Base-by-base conservation (phyloP, 1,140 invertebrate species). In the Bombus haemorrhoidalis region DNA sequence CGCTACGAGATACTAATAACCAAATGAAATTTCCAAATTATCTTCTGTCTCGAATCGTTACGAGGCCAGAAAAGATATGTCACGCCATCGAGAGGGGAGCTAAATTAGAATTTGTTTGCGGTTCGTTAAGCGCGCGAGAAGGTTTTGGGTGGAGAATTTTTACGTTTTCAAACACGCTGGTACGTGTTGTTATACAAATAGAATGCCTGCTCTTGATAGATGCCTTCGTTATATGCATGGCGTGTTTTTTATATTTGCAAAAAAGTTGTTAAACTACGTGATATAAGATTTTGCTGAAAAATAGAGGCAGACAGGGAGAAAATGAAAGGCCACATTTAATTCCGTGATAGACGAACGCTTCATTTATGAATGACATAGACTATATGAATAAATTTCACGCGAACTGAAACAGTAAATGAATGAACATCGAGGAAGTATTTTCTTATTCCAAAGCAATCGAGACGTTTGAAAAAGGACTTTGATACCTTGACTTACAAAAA, bases 61-160 rank as follows among this genome's bases (percentile, higher is more conserved):
- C 59, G 32, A 66, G 13, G 5, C n/a, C n/a, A n/a, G n/a, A 5
- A 32, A 8, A 15, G n/a, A 32, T 32, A 32, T 15, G n/a, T 18
- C n/a, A 32, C 0, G 62, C n/a, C 5, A 32, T n/a, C 0, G 62
- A 32, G n/a, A 28, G 62, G n/a, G n/a, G n/a, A 32, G 28, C 6
- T n/a, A 64, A 64, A 64, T 64, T 64, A 32, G 59, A 62, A 64
- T 64, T 64, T 64, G n/a, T 32, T 64, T n/a, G 62, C 62, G n/a
- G 62, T 64, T n/a, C 62, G 62, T 64, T 32, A 64, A n/a, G n/a
- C 59, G 3, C 59, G 28, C 12, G 28, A 62, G 10, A 62, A 62
- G 59, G 8, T n/a, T 62, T 28, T n/a, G 59, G 28, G 3, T 12
- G 59, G 59, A 13, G 59, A 12, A 62, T 62, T 62, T 62, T 62